Base-by-base conservation (phyloP, 1,140 invertebrate genomes). In the Cydia splendana region DNA sequence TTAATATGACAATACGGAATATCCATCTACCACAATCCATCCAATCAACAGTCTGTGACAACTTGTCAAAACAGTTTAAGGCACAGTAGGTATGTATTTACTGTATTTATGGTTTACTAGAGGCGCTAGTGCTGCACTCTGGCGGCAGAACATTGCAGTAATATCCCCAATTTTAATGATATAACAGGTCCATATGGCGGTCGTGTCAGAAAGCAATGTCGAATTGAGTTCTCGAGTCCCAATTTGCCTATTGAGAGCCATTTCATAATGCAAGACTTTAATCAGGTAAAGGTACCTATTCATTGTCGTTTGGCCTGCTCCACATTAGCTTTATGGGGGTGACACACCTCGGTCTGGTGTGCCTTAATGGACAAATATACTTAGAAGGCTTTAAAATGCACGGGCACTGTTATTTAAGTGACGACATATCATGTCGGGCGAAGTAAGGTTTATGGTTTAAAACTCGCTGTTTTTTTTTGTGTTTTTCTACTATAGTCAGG, bases 261-360 rank as follows among this genome's bases (percentile, higher is more conserved):
- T 71, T 71, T 71, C 67, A 42, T 69, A 69, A 69, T 71, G 67
- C n/a, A 71, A 71, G 67, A 42, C 67, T 71, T 71, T 71, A 71
- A 71, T 71, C 34, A 71, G 9, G 34, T 18, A 38, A 71, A 71
- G 67, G 30, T 30, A 24, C 24, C 24, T 24, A 38, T 42, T 3
- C 13, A 71, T 42, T 38, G 34, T 6, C 53, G 12, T 24, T 71
- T 42, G 67, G 15, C 34, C 34, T 71, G 34, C 30, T 71, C 34
- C 34, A 42, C 34, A 42, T 69, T 34, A 69, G 65, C 30, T n/a
- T 71, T 42, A 67, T 38, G 65, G 67, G 57, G n/a, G 34, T n/a
- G 67, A 18, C 67, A 42, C 38, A 45, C 67, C 57, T 57, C 30
- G 13, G 15, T n/a, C 67, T 12, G 10, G 34, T n/a, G 67, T 9